These are phyloP conservation scores for Carlito syrichta DNA, from an alignment of 2,113 vertebrate species.

Conservation along the genomic window DNA sequence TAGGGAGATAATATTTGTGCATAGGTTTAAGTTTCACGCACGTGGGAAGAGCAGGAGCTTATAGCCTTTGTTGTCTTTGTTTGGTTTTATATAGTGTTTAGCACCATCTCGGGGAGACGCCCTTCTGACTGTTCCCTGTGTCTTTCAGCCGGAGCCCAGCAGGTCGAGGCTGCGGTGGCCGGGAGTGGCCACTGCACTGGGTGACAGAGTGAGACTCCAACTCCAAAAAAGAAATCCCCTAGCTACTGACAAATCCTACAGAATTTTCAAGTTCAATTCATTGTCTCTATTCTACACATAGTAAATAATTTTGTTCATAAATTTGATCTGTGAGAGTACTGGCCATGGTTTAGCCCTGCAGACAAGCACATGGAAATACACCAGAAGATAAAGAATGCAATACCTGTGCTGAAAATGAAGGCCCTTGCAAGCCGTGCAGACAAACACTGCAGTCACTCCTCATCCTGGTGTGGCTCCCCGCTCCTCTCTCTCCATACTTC, in stretches of 20 bases:
- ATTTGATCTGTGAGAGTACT: background rate
- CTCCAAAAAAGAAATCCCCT: too few relatives aligned
- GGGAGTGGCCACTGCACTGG: too few relatives aligned
- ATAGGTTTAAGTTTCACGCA: too few relatives aligned
- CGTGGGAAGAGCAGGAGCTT: too few relatives aligned
- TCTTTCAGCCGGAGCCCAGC: too few relatives aligned
- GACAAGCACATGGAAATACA: background rate
- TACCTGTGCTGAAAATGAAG: background rate
- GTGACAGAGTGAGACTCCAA: too few relatives aligned
- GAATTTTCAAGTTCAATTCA: background rate
- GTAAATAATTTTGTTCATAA: background rate
- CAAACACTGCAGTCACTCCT: background rate
- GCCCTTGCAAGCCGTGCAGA: accelerated
- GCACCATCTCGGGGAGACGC: too few relatives aligned
- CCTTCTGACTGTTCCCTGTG: too few relatives aligned
- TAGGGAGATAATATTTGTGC: too few relatives aligned
- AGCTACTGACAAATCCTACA: background rate
- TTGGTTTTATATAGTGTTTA: too few relatives aligned
- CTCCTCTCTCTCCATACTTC: background rate
- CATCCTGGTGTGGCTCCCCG: background rate
- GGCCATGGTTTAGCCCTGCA: background rate
- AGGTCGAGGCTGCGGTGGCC: too few relatives aligned
- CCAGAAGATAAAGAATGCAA: background rate
- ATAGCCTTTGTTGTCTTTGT: too few relatives aligned
- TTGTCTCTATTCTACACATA: background rate